Base-by-base conservation (phyloP, 2,797 vertebrate genomes). In the Takifugu ocellatus region DNA sequence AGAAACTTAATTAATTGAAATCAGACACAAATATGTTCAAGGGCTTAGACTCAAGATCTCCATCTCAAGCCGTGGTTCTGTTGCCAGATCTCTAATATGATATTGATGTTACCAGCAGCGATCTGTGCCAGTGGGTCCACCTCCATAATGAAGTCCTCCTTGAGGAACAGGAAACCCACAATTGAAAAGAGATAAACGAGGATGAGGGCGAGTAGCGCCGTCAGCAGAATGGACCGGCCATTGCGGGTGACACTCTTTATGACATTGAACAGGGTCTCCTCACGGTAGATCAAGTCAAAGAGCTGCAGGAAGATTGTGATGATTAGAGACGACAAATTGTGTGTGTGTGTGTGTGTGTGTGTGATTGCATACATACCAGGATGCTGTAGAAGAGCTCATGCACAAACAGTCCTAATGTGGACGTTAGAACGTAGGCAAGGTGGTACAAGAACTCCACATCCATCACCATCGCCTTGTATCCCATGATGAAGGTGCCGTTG, bases 131-230 rank as follows among this genome's bases (percentile, higher is more conserved):
- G 91, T 10, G 78, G 90, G 81, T 98, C 96, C 9, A 98, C 96
- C 88, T 98, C 96, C 73, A 98, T 90, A 74, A 98, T 97, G 90
- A 98, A 98, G 77, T 98, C 96, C 25, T 98, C 91, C 84, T 96
- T 97, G 53, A 98, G 92, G 74, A 93, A 98, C 0, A 98, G 92
- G 89, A 98, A 98, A 72, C 95, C 96, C 14, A 98, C 94, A 5
- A 98, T 98, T 84, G 96, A 98, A 93, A 98, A 98, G 72, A 98
- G 95, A 90, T 98, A 98, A 85, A 98, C 96, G 0, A 98, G 93
- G 87, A 98, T 98, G 80, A 98, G 95, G n/a, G 96, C 96, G 56
- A 98, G 90, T 74, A 98, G 90, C 2, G 96, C 96, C 0, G 96
- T 98, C 73, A 98, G 90, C 79, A 98, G 90, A 87, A 98, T 98